Base-by-base conservation (phyloP, 2,113 vertebrate species). In the Hystrix cristata region DNA sequence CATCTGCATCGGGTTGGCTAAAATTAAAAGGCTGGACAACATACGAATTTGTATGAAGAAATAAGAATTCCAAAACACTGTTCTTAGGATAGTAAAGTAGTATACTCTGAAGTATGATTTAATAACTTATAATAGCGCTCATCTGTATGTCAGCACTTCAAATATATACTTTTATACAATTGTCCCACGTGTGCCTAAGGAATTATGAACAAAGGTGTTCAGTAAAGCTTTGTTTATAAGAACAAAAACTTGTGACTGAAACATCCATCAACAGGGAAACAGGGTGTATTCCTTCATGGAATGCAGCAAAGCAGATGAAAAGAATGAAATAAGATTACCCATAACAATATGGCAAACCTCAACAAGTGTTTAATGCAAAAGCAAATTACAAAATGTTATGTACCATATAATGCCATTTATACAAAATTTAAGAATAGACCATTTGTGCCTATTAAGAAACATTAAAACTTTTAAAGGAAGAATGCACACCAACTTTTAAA, bases 311-410 rank as follows among this genome's bases (percentile, higher is more conserved):
- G 57, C 60, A 94, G 19, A 19, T 13, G 25, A 64, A 90, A 85
- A 79, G 23, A 94, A 60, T 65, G 27, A 93, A 93, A 48, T 72
- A 80, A 60, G 48, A 91, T 91, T 71, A 78, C 18, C 76, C 23
- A 7, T 5, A 71, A 78, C 18, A 79, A 31, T n/a, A 71, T 46
- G 76, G 51, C 43, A 91, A 60, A 69, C 34, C 25, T 78, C 64
- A 69, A 71, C 31, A 57, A 65, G 15, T 9, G 38, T 46, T 65
- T 86, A 80, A 46, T 62, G 21, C 38, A 96, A 81, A 96, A 94
- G 13, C 23, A 27, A 51, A 34, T 80, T 74, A 55, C 34, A 38
- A 89, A 92, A 85, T 69, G 19, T 76, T 46, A 64, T 59, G 29
- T 9, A 59, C 25, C 57, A 80, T 78, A 74, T 51, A 84, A 91